These are phyloP conservation scores for Procambarus clarkii DNA, from an alignment of 1,140 invertebrate species.

Conservation along the genomic window DNA sequence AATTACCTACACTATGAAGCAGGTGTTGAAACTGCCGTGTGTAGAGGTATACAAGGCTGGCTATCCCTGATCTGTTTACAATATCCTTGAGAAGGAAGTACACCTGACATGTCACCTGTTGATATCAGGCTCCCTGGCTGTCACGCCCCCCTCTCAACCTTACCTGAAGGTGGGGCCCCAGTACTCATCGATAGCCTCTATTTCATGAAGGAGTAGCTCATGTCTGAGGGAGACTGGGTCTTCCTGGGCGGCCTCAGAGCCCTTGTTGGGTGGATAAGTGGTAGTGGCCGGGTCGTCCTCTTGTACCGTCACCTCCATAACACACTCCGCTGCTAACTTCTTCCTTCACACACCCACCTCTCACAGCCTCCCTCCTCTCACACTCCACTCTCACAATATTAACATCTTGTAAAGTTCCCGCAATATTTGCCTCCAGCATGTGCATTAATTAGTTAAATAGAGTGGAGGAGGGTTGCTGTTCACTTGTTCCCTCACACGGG, in stretches of 20 bases:
- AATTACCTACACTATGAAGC: too few species aligned
- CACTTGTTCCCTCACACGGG: too few species aligned
- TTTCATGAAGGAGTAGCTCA: slow-evolving; percentile 87
- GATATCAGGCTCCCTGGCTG: not conserved
- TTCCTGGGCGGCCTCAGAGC: slow-evolving; percentile 51
- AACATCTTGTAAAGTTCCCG: too few species aligned
- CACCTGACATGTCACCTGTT: slow-evolving; percentile 5
- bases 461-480: too few species aligned
- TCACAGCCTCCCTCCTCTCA: not conserved
- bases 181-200: slow-evolving; percentile 93
- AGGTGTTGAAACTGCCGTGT: too few species aligned
- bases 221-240: slow-evolving; percentile 73
- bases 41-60: too few species aligned
- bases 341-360: not conserved
- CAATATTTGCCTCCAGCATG: too few species aligned
- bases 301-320: slow-evolving; percentile 52
- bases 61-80: too few species aligned
- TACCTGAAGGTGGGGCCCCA: slow-evolving; percentile 88
- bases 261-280: slow-evolving; percentile 27
- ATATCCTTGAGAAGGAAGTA: too few species aligned
- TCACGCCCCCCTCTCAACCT: not conserved
- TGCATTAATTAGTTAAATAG: too few species aligned
- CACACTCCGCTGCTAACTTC: slow-evolving; percentile 39
- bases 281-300: slow-evolving; percentile 5
- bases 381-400: too few species aligned